Evolutionary conservation across 1,140 invertebrate genomes (phyloP), one percentile per base, ranked within the genome.

Genomic region (Drosophila tsacasi): DNA sequence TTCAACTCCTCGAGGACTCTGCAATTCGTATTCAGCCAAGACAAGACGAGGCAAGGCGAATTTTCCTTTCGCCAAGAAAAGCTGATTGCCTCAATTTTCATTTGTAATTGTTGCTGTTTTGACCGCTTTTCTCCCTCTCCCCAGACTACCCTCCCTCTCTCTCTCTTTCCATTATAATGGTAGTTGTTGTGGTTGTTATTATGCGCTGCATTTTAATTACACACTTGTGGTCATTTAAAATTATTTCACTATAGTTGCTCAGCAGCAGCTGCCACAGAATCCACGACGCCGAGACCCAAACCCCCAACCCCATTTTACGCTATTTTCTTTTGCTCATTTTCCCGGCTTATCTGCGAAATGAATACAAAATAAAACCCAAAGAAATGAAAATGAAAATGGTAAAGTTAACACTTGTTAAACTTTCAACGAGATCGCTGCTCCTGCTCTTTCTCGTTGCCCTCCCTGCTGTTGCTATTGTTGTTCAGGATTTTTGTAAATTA

Each of bases 401-500:
- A 90, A 89, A 89, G 86, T 89, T 89, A 89, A 89, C 85, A 89
- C 85, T 89, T 89, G 85, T 89, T 89, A 90, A 89, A 89, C 78
- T 89, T 90, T 89, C 84, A 81, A 85, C 85, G 69, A 79, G 81
- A 83, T 81, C 65, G 65, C 52, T 68, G 63, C 50, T 32, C 65
- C 42, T 44, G 76, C 27, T 17, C 60, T 12, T 23, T 5, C 49
- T 17, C 46, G 12, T 15, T n/a, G 17, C 17, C 52, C 44, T 10
- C 23, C 8, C 23, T 40, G 42, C 47, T 47, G 17, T 30, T 52
- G 40, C 77, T 54, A 80, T 77, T 75, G 63, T 55, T 76, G 52
- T 57, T 61, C 69, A 42, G 65, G 72, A 80, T 69, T 59, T 72
- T 52, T 52, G 84, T 85, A 84, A 90, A 81, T 89, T 90, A 89